Conservation (phyloP, 2,797 vertebrate genomes). For the Rhyacichthys aspro region DNA sequence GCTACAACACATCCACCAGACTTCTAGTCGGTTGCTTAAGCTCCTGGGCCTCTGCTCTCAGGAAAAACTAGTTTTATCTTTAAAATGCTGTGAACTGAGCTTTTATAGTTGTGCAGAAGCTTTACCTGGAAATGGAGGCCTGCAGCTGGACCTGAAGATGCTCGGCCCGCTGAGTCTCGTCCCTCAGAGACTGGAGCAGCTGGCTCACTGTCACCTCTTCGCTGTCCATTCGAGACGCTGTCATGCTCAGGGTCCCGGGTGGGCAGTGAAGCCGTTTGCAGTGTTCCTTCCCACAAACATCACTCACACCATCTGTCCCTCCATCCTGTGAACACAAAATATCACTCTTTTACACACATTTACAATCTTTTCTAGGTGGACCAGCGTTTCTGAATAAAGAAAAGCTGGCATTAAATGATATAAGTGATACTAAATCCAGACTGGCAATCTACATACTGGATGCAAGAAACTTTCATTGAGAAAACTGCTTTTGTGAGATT, state of each 20-base stretch:
- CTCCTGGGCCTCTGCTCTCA: too few relatives aligned
- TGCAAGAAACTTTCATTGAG: too few relatives aligned
- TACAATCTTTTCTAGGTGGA: too few relatives aligned
- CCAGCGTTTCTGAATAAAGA: too few relatives aligned
- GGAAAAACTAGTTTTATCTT: too few relatives aligned
- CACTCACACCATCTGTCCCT: slow-evolving; percentile 16
- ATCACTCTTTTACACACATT: background rate
- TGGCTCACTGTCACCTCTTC: slow-evolving; percentile 92
- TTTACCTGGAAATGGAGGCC: slow-evolving; percentile 80
- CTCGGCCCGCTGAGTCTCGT: slow-evolving; percentile 88
- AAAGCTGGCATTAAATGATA: too few relatives aligned
- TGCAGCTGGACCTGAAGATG: slow-evolving; percentile 81
- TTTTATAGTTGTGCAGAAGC: background rate
- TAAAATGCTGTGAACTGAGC: too few relatives aligned
- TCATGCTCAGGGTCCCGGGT: slow-evolving; percentile 69
- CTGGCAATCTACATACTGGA: too few relatives aligned
- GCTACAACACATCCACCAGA: too few relatives aligned
- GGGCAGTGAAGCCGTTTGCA: slow-evolving; percentile 52
- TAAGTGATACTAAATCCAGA: too few relatives aligned
- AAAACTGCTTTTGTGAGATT: too few relatives aligned
- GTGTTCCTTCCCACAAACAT: slow-evolving; percentile 19
- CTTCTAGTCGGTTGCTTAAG: too few relatives aligned
- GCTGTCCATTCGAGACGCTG: slow-evolving; percentile 80
- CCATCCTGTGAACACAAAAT: slow-evolving; percentile 40
- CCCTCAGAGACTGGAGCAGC: slow-evolving; percentile 90